Conservation (phyloP, 2,888 invertebrate species). For the Crossocerus cetratus region DNA sequence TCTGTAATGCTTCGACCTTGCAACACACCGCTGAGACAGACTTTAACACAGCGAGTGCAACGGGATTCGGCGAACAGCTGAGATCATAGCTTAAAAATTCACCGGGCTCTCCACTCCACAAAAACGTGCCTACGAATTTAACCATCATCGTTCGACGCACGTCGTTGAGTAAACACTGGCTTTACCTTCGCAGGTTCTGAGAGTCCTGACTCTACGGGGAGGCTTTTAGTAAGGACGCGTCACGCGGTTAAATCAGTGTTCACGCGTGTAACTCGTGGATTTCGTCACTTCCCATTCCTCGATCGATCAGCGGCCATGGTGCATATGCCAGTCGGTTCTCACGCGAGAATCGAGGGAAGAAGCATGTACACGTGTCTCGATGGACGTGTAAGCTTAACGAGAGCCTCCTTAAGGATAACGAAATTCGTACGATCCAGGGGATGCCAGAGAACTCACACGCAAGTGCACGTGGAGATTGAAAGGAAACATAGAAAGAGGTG, state of each 20-base stretch:
- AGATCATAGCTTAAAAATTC: neutral
- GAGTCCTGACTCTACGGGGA: too few relatives aligned
- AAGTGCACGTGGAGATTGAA: neutral
- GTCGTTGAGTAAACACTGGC: too few relatives aligned
- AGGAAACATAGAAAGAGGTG: neutral
- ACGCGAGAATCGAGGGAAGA: neutral
- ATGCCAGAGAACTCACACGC: conserved; percentile 15
- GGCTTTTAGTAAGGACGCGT: too few relatives aligned
- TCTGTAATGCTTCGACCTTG: neutral
- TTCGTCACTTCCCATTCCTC: neutral
- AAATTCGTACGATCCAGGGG: conserved; percentile 45
- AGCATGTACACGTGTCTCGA: too few relatives aligned
- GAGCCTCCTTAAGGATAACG: conserved; percentile 3
- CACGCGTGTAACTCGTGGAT: too few relatives aligned
- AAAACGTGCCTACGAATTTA: too few relatives aligned
- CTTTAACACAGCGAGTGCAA: too few relatives aligned
- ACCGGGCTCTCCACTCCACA: neutral
- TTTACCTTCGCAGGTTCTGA: too few relatives aligned
- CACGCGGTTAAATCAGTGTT: too few relatives aligned
- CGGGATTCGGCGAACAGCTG: neutral
- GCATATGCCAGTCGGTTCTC: neutral
- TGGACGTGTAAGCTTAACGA: neutral
- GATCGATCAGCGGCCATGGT: neutral
- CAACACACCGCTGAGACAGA: neutral
- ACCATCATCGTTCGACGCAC: too few relatives aligned